These are phyloP conservation scores for Aptenodytes patagonicus DNA, from an alignment of 2,113 vertebrate genomes.

Conservation along the genomic window DNA sequence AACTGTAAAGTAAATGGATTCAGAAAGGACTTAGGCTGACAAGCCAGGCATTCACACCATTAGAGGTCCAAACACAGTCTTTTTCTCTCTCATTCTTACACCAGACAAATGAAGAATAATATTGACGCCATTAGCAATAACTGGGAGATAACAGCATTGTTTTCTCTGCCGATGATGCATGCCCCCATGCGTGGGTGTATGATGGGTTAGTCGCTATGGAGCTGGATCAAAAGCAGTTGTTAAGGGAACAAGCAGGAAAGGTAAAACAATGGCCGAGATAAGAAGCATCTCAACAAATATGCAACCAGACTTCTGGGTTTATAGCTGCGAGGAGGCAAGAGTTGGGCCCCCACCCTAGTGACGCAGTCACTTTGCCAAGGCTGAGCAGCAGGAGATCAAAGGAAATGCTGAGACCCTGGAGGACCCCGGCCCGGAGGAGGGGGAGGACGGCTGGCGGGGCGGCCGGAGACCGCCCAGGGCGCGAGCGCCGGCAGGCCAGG, in stretches of 20 bases:
- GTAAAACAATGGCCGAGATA: slow-evolving; percentile 19
- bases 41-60: background rate
- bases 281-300: background rate
- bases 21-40: background rate
- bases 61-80: background rate
- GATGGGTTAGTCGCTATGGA: background rate
- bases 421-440: background rate
- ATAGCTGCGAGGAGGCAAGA: background rate
- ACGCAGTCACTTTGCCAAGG: background rate
- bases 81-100: background rate
- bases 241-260: slow-evolving; percentile 23
- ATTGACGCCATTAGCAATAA: background rate
- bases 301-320: background rate
- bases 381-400: background rate
- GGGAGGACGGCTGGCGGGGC: background rate
- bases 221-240: background rate
- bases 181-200: background rate
- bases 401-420: background rate
- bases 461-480: background rate
- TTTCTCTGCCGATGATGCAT: background rate
- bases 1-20: background rate
- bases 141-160: background rate
- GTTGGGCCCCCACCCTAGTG: background rate
- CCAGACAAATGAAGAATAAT: background rate
- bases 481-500: background rate